These are phyloP conservation scores for Dromaius novaehollandiae DNA, from an alignment of 2,113 vertebrate species.

Conservation along the genomic window DNA sequence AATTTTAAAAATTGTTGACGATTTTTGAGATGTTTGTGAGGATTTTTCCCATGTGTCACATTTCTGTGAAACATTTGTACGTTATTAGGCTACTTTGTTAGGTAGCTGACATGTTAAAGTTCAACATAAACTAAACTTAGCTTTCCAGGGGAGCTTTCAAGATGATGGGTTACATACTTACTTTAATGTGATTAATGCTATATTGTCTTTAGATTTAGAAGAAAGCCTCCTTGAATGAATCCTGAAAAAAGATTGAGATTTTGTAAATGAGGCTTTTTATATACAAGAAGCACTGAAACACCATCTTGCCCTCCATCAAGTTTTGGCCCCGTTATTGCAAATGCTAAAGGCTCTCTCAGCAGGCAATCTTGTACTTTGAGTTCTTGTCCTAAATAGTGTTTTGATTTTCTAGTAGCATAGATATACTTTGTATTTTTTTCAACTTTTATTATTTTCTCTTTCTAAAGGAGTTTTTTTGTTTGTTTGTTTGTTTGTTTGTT, in stretches of 20 bases:
- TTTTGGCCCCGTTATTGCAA: background rate
- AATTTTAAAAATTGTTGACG: background rate
- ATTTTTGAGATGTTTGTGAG: background rate
- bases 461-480: background rate
- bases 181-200: background rate
- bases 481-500: background rate
- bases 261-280: background rate
- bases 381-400: background rate
- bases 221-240: background rate
- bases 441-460: conserved; percentile 11
- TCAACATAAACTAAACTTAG: background rate
- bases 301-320: background rate
- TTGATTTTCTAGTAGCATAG: background rate
- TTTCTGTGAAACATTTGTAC: background rate
- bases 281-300: background rate
- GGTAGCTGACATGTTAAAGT: background rate
- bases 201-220: background rate
- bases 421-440: background rate
- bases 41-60: background rate
- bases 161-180: background rate
- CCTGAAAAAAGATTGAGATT: background rate
- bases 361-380: background rate
- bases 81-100: background rate
- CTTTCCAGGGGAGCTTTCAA: background rate
- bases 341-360: background rate